Evolutionary conservation across 92 coral and sea anemone species (phyloP).

Genomic region (Umimayanthus chanpuru): DNA sequence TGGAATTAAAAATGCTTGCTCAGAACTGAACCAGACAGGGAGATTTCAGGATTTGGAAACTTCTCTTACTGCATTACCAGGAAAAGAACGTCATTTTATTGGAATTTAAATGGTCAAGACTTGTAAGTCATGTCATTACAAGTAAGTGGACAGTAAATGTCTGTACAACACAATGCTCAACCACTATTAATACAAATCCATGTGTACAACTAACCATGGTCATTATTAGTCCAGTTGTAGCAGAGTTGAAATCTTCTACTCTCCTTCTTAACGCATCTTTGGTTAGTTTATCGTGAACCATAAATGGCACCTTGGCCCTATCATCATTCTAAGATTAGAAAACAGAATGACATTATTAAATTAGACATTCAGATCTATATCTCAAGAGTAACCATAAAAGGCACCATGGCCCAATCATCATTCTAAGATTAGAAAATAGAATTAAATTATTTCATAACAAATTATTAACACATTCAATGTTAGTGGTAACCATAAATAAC

Average conservation of each 20-base stretch:
- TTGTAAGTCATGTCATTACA: neutral
- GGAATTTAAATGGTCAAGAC: too few species aligned
- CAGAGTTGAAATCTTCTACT: conserved; percentile 83
- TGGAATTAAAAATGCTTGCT: neutral
- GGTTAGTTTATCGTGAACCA: conserved; percentile 73
- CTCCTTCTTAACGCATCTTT: conserved; percentile 72
- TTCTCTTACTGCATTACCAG: neutral
- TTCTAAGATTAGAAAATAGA: too few species aligned
- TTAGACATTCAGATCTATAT: neutral
- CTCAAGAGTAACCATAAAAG: neutral
- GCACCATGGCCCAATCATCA: too few species aligned
- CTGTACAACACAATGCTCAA: neutral
- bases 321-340: conserved; percentile 60
- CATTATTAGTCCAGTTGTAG: conserved; percentile 95
- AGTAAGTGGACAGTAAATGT: neutral
- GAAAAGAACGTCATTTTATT: too few species aligned
- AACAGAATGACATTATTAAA: neutral
- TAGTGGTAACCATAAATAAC: conserved; percentile 27
- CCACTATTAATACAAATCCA: neutral
- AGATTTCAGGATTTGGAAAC: neutral
- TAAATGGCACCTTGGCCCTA: conserved; percentile 81
- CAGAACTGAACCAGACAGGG: neutral
- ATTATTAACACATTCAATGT: too few species aligned
- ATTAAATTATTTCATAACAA: too few species aligned
- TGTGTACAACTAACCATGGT: conserved; percentile 75